phyloP scores from a whole-genome alignment of 2,113 vertebrate genomes.

The Oryzias celebensis region DNA sequence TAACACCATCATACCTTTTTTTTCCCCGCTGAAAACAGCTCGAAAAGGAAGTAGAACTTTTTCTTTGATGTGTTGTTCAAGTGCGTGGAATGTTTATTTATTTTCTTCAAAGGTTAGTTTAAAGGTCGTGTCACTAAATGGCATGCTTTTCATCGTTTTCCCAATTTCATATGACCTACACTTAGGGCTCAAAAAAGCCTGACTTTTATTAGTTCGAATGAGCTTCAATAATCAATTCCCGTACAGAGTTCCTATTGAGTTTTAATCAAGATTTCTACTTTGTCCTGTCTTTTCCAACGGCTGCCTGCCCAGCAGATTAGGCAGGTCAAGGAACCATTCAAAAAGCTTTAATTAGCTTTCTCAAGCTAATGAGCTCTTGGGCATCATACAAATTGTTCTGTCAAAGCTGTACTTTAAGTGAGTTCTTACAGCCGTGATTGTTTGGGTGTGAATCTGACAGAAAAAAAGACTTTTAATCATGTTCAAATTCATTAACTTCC shows the following conservation, averaged over 20 bases:
- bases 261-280: conserved; percentile 68
- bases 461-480: conserved; percentile 62
- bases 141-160: too few relatives aligned
- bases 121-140: too few relatives aligned
- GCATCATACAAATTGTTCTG: conserved; percentile 74
- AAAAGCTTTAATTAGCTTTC: conserved; percentile 73
- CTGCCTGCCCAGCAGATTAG: conserved; percentile 58
- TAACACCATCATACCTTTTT: too few relatives aligned
- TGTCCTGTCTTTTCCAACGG: conserved; percentile 56
- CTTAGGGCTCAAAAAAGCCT: background rate
- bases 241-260: conserved; percentile 51
- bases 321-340: conserved; percentile 73
- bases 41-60: too few relatives aligned
- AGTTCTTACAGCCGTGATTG: conserved; percentile 51
- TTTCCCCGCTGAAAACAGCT: too few relatives aligned
- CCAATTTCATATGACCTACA: too few relatives aligned
- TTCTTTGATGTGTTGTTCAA: too few relatives aligned
- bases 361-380: conserved; percentile 69
- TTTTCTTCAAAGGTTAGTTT: too few relatives aligned
- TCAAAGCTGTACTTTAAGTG: conserved; percentile 69
- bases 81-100: too few relatives aligned
- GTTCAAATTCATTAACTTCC: conserved; percentile 66
- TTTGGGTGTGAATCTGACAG: conserved; percentile 57
- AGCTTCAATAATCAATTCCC: conserved; percentile 59
- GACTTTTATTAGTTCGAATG: conserved; percentile 33